phyloP scores from a whole-genome alignment of 2,888 invertebrate species.

The Drosophila limbata region DNA sequence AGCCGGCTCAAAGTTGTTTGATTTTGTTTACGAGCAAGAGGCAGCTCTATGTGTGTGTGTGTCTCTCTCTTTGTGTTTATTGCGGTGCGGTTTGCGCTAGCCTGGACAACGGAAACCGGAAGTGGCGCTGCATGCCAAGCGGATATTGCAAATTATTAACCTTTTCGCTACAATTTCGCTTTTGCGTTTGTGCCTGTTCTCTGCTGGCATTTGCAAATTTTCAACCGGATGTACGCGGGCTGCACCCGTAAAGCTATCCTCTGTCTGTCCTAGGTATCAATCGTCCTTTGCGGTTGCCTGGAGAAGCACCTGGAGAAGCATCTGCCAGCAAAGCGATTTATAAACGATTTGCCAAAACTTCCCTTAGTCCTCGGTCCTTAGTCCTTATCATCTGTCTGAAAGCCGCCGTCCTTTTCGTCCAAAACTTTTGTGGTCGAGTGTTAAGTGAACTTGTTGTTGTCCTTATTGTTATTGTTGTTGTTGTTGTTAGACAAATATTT shows the following conservation, averaged over 20 bases:
- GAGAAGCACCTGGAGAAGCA: constrained; percentile 31
- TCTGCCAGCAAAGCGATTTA: constrained; percentile 69
- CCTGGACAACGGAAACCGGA: constrained; percentile 66
- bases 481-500: constrained; percentile 66
- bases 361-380: constrained; percentile 31
- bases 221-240: constrained; percentile 37
- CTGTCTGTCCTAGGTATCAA: constrained; percentile 19
- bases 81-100: constrained; percentile 41
- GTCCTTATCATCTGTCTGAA: constrained; percentile 21
- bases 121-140: constrained; percentile 69
- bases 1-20: constrained; percentile 35
- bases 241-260: constrained; percentile 28
- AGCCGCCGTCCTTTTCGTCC: constrained; percentile 13
- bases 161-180: constrained; percentile 63
- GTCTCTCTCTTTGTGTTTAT: constrained; percentile 36
- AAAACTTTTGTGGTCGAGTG: constrained; percentile 67
- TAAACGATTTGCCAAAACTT: constrained; percentile 75
- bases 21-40: constrained; percentile 30
- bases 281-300: constrained; percentile 42
- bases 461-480: constrained; percentile 5
- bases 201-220: constrained; percentile 31
- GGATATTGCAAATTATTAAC: constrained; percentile 82
- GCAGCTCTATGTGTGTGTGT: not conserved
- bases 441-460: constrained; percentile 66
- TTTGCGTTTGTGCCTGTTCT: constrained; percentile 17